Conservation (phyloP, 2,797 vertebrate genomes). For the Anniella stebbinsi region DNA sequence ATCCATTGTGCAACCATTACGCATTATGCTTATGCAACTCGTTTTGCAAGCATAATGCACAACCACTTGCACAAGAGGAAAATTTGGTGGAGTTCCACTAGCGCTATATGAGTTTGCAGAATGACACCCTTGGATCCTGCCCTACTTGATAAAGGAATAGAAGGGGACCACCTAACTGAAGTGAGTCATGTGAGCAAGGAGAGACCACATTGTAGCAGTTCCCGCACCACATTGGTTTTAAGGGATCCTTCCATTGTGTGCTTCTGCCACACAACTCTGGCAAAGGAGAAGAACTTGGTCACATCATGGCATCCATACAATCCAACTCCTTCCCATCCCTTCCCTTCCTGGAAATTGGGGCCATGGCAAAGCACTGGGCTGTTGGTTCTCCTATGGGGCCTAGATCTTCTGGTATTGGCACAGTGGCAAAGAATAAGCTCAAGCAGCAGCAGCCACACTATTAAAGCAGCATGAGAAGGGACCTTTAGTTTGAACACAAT, state of each 20-base stretch:
- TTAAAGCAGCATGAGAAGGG: neutral
- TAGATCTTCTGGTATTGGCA: neutral
- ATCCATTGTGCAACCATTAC: no score
- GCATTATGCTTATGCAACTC: no score
- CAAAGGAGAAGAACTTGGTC: neutral
- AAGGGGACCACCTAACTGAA: neutral
- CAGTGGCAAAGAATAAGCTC: no score
- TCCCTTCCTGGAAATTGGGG: neutral
- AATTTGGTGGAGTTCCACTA: no score
- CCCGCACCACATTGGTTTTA: neutral
- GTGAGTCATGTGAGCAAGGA: no score
- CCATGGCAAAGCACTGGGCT: neutral
- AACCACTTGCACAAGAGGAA: no score
- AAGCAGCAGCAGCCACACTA: neutral
- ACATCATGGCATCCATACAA: neutral
- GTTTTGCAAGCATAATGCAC: no score
- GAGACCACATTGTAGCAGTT: neutral
- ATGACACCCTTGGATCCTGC: no score
- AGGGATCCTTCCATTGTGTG: neutral
- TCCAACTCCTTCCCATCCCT: neutral
- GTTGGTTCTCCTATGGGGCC: neutral
- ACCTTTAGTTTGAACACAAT: neutral
- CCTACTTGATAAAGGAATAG: neutral
- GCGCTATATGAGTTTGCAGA: no score
- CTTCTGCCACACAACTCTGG: neutral